A percentile compares a stretch with the other conserved stretches of the same genome.
These are phyloP conservation scores for Amblyteles armatorius DNA, from an alignment of 2,888 invertebrate genomes.

Conservation along the genomic window DNA sequence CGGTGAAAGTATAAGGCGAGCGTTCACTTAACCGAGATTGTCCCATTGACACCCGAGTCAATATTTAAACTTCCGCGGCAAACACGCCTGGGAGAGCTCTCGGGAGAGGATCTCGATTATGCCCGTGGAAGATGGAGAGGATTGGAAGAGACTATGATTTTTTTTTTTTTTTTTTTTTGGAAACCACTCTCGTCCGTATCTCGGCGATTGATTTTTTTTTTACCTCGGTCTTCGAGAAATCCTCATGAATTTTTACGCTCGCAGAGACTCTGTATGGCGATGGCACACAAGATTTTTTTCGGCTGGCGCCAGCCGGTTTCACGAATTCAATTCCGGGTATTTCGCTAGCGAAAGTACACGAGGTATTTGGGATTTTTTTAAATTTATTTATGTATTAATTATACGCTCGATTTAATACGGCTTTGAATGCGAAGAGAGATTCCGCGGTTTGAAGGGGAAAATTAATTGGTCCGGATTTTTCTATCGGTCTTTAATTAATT, in stretches of 20 bases:
- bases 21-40: constrained; percentile 30
- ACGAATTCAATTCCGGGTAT: neutral
- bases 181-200: neutral
- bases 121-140: constrained; percentile 17
- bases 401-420: neutral
- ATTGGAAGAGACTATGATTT: constrained; percentile 14
- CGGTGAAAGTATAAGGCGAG: constrained; percentile 40
- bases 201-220: neutral
- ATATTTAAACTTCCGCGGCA: constrained; percentile 54
- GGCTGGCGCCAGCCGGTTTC: neutral
- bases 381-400: neutral
- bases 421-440: neutral
- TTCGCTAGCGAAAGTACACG: neutral
- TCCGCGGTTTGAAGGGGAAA: neutral
- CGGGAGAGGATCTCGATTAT: constrained; percentile 1
- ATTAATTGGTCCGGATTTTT: constrained; percentile 35
- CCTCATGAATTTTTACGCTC: neutral
- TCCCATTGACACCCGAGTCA: constrained; percentile 43
- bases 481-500: constrained; percentile 41
- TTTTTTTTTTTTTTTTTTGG: constrained; percentile 1
- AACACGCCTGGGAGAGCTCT: constrained; percentile 22
- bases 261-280: neutral
- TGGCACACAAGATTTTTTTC: neutral
- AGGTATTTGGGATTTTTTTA: neutral
- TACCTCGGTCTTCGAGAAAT: neutral